phyloP scores from a whole-genome alignment of 2,888 invertebrate species.

The Orthonychiurus folsomi region DNA sequence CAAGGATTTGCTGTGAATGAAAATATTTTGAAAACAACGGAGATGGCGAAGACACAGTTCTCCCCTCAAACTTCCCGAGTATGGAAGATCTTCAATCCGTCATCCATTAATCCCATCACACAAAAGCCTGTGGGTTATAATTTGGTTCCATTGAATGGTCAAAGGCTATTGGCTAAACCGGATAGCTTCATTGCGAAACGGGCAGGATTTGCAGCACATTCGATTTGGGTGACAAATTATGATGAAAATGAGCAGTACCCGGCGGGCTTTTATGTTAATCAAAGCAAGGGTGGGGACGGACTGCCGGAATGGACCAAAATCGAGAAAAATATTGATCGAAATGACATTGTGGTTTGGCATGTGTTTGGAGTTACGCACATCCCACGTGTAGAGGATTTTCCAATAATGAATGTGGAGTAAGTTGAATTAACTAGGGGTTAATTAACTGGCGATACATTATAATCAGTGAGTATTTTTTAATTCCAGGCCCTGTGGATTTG shows the following conservation, averaged over 20 bases:
- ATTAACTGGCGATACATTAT: no score
- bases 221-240: slow-evolving; percentile 33
- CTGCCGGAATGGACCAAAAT: slow-evolving; percentile 14
- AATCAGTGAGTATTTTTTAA: no score
- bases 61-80: slow-evolving; percentile 18
- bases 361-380: slow-evolving; percentile 34
- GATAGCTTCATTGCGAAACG: slow-evolving; percentile 30
- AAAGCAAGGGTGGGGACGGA: slow-evolving; percentile 33
- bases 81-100: slow-evolving; percentile 34
- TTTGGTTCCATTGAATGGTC: slow-evolving; percentile 20
- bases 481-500: no score
- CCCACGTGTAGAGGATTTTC: slow-evolving; percentile 34
- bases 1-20: slow-evolving; percentile 31
- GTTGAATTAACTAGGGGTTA: no score
- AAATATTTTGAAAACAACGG: slow-evolving; percentile 16
- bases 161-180: slow-evolving; percentile 22
- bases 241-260: slow-evolving; percentile 25
- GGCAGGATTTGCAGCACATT: slow-evolving; percentile 34
- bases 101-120: slow-evolving; percentile 28
- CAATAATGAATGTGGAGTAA: slow-evolving; percentile 31
- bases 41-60: slow-evolving; percentile 21
- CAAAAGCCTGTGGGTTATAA: slow-evolving; percentile 32
- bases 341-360: slow-evolving; percentile 38
- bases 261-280: slow-evolving; percentile 26
- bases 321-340: slow-evolving; percentile 19